phyloP scores from a whole-genome alignment of 2,888 invertebrate species.

The Oegoconia quadripuncta region DNA sequence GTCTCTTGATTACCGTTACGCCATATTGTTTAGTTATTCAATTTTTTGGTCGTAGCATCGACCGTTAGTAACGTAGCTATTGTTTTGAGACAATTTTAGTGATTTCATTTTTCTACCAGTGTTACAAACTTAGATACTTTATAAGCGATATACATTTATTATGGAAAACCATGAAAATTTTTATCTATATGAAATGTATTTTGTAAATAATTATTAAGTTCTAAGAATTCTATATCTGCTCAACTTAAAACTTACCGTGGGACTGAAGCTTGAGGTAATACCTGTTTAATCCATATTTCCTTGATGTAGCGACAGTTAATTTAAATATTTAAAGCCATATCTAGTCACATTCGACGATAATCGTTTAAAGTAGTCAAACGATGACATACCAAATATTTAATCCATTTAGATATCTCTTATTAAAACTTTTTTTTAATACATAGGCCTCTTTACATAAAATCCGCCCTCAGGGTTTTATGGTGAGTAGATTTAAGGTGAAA shows the following conservation, averaged over 20 bases:
- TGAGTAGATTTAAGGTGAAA: conserved; percentile 33
- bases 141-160: conserved; percentile 59
- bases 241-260: conserved; percentile 71
- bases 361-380: conserved; percentile 15
- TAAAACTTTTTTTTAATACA: neutral
- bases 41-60: conserved; percentile 29
- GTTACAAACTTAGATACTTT: conserved; percentile 62
- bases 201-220: conserved; percentile 74
- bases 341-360: conserved; percentile 24
- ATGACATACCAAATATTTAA: conserved; percentile 15
- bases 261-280: conserved; percentile 47
- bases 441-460: conserved; percentile 8
- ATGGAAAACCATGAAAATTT: conserved; percentile 48
- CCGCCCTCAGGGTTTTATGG: conserved; percentile 17
- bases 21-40: conserved; percentile 47
- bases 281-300: conserved; percentile 31
- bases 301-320: conserved; percentile 27
- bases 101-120: conserved; percentile 45
- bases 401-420: neutral
- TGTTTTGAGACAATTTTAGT: conserved; percentile 42
- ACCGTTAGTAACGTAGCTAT: conserved; percentile 26
- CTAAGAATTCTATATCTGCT: conserved; percentile 74
- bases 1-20: conserved; percentile 44
- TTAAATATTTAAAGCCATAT: conserved; percentile 10
- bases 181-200: conserved; percentile 62